Base-by-base conservation (phyloP, 2,797 vertebrate genomes). In the Lycodopsis pacificus region DNA sequence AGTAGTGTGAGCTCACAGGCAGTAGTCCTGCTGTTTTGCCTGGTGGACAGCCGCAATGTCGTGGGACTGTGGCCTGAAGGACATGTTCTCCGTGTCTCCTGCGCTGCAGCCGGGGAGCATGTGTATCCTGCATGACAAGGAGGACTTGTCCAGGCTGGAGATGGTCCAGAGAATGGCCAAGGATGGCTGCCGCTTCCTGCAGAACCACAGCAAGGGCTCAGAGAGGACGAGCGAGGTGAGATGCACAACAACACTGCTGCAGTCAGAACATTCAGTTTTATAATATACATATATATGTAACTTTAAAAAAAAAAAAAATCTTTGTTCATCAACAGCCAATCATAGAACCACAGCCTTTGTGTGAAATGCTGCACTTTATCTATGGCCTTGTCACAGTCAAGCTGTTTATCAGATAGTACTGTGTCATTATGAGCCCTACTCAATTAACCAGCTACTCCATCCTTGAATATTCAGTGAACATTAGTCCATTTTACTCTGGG, bases 11-110 rank as follows among this genome's bases (percentile, higher is more conserved):
- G 64, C 73, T 75, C 22, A 46, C 53, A 49, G 51, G 57, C 53
- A 20, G 38, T 20, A 20, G 12, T 62, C n/a, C 38, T 63, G 51
- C 48, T 68, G 25, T 65, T 85, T 77, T 66, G 5, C 30, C 19
- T 51, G 56, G 65, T 72, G 48, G 73, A 76, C 64, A 71, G 76
- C n/a, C 3, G 56, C 72, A 84, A 98, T 99, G 97, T 97, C 97
- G 90, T 99, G 97, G 97, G 98, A 98, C 49, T 98, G 98, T 91
- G 98, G 98, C 90, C 96, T 99, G 89, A 97, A 93, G 94, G 97
- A 97, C 92, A 93, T 99, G 85, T 99, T 99, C 86, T 95, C 97
- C 87, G 94, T 97, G 89, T 92, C 98, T 91, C 96, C 97, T 86
- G 95, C 93, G 73, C 91, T 98, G 85, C 97, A 98, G 96, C 97